Base-by-base conservation (phyloP, 2,888 invertebrate species). In the Chloroclysta siterata region DNA sequence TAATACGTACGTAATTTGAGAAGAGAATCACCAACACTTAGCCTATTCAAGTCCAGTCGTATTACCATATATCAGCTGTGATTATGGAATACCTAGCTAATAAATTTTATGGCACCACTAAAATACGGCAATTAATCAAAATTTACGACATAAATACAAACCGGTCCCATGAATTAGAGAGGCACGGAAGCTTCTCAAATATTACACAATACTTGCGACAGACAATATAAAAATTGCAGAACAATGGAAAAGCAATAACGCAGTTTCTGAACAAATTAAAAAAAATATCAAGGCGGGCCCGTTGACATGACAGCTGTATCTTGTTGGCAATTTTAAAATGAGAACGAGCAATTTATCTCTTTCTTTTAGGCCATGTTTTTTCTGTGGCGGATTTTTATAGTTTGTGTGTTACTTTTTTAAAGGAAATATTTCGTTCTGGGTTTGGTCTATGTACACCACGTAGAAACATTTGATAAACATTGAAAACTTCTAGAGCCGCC, bases 311-410 rank as follows among this genome's bases (percentile, higher is more conserved):
- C 65, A 65, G 60, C 55, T 61, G 54, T 54, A 57, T 48, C 53
- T 59, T 56, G 59, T 50, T 44, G 39, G 56, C 51, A 63, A 66
- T 63, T 66, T 66, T 60, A 51, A 64, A 69, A 53, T 53, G 29
- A 64, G 66, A 69, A 66, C 60, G 17, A 15, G 54, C 15, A 42
- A 47, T 53, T 51, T 48, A 60, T 29, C 36, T 42, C 17, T 17
- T 33, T 33, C 5, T 39, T 14, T 22, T 39, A 36, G 44, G 47
- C 11, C 17, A 0, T 10, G 15, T 46, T 15, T 17, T 17, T 15
- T 22, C 22, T 22, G n/a, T n/a, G n/a, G n/a, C n/a, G n/a, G n/a
- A n/a, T n/a, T n/a, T n/a, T n/a, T n/a, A n/a, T n/a, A n/a, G n/a
- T n/a, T n/a, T n/a, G n/a, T n/a, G n/a, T n/a, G n/a, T n/a, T n/a